phyloP scores from a whole-genome alignment of 1,140 invertebrate species.

The Dendroctonus valens region DNA sequence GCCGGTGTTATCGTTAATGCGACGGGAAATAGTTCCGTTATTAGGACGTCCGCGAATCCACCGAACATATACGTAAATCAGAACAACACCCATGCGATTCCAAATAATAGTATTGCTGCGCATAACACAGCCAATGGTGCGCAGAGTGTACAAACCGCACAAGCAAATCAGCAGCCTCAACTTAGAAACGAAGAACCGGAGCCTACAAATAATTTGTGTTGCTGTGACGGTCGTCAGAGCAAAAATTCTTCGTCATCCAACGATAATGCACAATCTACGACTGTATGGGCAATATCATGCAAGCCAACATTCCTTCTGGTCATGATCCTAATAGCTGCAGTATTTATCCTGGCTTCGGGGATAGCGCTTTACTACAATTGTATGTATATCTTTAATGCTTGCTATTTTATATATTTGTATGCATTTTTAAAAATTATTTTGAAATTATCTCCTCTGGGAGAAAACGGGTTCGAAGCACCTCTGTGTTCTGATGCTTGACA shows the following conservation, averaged over 20 bases:
- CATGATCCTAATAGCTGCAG: constrained; percentile 51
- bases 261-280: constrained; percentile 28
- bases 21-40: constrained; percentile 53
- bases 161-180: constrained; percentile 24
- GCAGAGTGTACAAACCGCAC: constrained; percentile 23
- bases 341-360: constrained; percentile 54
- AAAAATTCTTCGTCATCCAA: background rate
- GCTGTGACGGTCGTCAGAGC: constrained; percentile 12
- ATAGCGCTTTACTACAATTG: constrained; percentile 56
- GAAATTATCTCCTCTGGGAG: no score
- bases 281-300: constrained; percentile 49
- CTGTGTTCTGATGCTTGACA: no score
- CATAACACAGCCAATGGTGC: constrained; percentile 18
- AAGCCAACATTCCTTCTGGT: constrained; percentile 51
- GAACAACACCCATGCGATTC: constrained; percentile 23
- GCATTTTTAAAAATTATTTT: no score
- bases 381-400: constrained; percentile 45
- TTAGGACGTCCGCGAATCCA: constrained; percentile 31
- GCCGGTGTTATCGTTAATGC: constrained; percentile 55
- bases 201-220: constrained; percentile 12
- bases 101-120: constrained; percentile 14
- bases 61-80: constrained; percentile 11
- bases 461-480: no score
- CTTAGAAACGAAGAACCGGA: constrained; percentile 4
- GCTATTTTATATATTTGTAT: background rate